Base-by-base conservation (phyloP, 2,888 invertebrate genomes). In the Dioctria rufipes region DNA sequence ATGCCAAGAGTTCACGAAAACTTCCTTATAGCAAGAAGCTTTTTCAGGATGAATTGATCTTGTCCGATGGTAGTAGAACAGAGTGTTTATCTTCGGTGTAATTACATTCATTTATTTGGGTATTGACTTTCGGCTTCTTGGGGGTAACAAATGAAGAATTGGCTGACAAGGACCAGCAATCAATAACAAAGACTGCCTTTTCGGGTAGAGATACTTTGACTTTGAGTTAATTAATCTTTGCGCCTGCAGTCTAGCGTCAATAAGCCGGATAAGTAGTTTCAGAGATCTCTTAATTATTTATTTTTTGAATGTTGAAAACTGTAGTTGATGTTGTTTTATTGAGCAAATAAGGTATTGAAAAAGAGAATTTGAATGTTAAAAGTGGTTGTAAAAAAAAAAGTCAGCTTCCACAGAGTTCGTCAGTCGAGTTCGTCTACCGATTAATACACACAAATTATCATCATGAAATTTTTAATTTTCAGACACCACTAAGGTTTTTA, bases 51-150 rank as follows among this genome's bases (percentile, higher is more conserved):
- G 79, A 46, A 80, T 80, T 80, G 80, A 69, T 71, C 71, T 80
- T 71, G 80, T 80, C 69, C 71, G 61, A 71, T 69, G 65, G 49
- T 42, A 25, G 25, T 25, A 60, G 78, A 81, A 71, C 78, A 83
- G 82, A 82, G 84, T 84, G 84, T 84, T 84, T 84, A 84, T 84
- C 84, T 84, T 84, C 82, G 83, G 79, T 84, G 84, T 84, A 84
- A 84, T 84, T 84, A 83, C 83, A 83, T 83, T 84, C 84, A 84
- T 84, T 84, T 84, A 84, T 84, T 84, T 83, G 82, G 82, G 82
- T 84, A 84, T 84, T 84, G 84, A 84, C 84, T 84, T 83, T 83
- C 82, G 83, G 82, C 71, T 63, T 82, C 77, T 79, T 69, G 58
- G 67, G 54, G 73, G 25, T 25, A 71, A 67, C 65, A 80, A 83